Evolutionary conservation across 2,113 vertebrate species (phyloP), one percentile per base, ranked within the genome.

Genomic region (Otocyon megalotis): DNA sequence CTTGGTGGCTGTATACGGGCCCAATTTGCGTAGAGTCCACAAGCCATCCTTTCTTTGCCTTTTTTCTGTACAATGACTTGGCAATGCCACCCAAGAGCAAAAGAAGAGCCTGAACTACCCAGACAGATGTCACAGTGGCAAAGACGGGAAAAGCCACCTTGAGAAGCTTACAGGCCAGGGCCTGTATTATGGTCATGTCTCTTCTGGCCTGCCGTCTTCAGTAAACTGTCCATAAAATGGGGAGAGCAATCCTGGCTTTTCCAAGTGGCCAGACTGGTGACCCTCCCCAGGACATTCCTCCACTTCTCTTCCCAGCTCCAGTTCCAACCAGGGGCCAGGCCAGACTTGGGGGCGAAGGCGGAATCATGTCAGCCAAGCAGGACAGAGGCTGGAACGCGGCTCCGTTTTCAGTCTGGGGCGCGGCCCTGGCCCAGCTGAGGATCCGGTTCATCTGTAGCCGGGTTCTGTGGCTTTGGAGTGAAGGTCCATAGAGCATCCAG

Each of bases 321-420:
- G 72, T 35, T 54, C 90, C 83, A 77, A 28, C 92, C 28, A 0
- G 0, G 17, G 56, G 5, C 81, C 93, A 72, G 96, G 96, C 97
- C 76, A 95, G 94, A 81, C 77, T 26, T 58, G 90, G 67, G 86
- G 63, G 90, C 3, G 35, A 88, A 94, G 72, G 91, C 10, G 0
- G 91, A 95, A 72, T 81, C 63, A 12, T 4, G 5, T 63, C 81
- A 79, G 96, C 91, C 94, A 90, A 76, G 93, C 84, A n/a, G 80
- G 90, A 92, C 79, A 22, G 72, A 77, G 84, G 24, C 88, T 91
- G 94, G 94, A 92, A 89, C 14, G 0, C 60, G 5, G 69, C 50
- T 94, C 50, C 0, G 50, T 95, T 93, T 94, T 53, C 94, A 92
- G 95, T 85, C 92, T 91, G 86, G 95, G 93, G 82, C 8, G 48